Evolutionary conservation across 2,113 vertebrate species (phyloP).

Genomic region (Psittacula cyanocephala): DNA sequence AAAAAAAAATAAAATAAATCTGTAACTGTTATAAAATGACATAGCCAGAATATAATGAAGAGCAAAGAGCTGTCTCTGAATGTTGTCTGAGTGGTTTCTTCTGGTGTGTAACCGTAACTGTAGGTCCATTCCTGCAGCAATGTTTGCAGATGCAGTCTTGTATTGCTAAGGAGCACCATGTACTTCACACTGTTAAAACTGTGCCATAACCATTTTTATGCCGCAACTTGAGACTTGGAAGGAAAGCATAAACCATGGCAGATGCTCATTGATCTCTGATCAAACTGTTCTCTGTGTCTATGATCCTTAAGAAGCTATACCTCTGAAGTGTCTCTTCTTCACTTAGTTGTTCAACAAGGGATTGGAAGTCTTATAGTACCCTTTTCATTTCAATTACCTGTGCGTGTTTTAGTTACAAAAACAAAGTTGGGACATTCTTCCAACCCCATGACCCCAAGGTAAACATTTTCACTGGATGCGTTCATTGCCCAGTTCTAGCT

Average conservation of each 20-base stretch:
- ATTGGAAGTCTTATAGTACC: not conserved
- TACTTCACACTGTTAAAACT: not conserved
- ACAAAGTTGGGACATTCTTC: not conserved
- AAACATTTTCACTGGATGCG: not conserved
- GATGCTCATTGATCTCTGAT: not conserved
- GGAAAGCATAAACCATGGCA: not conserved
- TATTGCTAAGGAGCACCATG: not conserved
- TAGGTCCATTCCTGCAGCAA: not conserved
- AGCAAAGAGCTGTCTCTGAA: not conserved
- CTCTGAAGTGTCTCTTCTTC: not conserved
- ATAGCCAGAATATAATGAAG: not conserved
- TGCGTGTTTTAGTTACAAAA: not conserved
- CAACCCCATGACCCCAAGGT: fast-evolving
- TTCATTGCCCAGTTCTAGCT: not conserved
- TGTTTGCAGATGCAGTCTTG: not conserved
- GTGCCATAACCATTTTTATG: not conserved
- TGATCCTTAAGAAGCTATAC: not conserved
- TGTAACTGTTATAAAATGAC: not conserved
- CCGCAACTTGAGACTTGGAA: not conserved
- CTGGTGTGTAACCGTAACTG: not conserved
- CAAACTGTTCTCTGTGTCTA: not conserved
- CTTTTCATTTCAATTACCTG: not conserved
- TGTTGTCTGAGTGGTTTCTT: not conserved
- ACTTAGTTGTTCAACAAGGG: not conserved
- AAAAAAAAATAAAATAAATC: not conserved